A percentile compares a stretch with the other conserved stretches of the same genome.
Conservation (phyloP, 2,797 vertebrate genomes). For the Alcedo quadribrachys region DNA sequence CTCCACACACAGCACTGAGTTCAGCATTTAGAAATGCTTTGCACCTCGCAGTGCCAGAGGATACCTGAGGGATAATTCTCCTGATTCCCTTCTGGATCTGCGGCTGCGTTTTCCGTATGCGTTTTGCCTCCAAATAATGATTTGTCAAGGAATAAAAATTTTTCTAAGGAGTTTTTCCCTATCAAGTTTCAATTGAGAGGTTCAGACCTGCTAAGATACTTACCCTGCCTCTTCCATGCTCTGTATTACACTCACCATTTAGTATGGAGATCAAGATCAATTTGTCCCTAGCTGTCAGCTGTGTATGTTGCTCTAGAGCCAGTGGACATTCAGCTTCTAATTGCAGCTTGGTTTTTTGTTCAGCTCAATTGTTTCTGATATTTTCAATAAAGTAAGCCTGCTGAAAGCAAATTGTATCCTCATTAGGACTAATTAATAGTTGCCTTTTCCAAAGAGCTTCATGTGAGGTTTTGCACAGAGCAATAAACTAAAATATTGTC, state of each 20-base stretch:
- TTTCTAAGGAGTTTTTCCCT: neutral
- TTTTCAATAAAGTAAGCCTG: constrained; percentile 8
- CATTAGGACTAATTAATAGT: constrained; percentile 50
- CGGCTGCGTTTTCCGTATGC: neutral
- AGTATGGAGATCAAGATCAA: neutral
- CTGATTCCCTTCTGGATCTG: neutral
- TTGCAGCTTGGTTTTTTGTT: constrained; percentile 29
- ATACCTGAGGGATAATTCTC: neutral
- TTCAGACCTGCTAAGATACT: neutral
- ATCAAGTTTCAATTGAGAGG: neutral
- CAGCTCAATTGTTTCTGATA: constrained; percentile 5
- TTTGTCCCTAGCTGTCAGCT: neutral
- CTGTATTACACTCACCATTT: neutral
- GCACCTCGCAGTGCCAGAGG: neutral
- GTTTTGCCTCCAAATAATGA: neutral
- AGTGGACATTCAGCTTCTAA: constrained; percentile 32
- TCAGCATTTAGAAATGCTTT: neutral
- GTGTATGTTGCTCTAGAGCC: neutral
- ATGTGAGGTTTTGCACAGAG: neutral
- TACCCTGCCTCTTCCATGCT: neutral
- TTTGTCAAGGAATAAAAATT: neutral
- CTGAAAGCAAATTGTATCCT: constrained; percentile 36
- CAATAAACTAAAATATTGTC: constrained; percentile 23
- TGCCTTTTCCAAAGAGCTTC: constrained; percentile 31
- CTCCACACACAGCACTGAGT: neutral